A percentile compares a stretch with the other conserved stretches of the same genome.
These are phyloP conservation scores for Scalopus aquaticus DNA, from an alignment of 2,113 vertebrate species.

Conservation along the genomic window DNA sequence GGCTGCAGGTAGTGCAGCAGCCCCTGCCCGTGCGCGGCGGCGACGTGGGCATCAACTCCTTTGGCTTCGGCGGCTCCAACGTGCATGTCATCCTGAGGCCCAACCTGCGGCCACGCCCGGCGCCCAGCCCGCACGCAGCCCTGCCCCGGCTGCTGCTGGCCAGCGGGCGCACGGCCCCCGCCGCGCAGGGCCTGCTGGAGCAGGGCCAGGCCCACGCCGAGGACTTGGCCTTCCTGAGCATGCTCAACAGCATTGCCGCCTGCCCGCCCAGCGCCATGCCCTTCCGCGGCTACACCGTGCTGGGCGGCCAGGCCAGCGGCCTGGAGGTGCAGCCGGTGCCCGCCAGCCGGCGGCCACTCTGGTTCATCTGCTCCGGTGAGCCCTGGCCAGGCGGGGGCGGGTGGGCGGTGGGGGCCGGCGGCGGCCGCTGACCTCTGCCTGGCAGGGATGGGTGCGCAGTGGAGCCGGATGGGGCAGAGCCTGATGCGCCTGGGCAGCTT, in stretches of 20 bases:
- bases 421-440: neutral
- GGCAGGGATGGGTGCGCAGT: slow-evolving; percentile 89
- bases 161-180: slow-evolving; percentile 92
- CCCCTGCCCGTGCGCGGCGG: slow-evolving; percentile 91
- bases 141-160: slow-evolving; percentile 87
- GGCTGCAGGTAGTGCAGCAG: slow-evolving; percentile 88
- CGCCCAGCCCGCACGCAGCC: neutral
- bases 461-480: slow-evolving; percentile 93
- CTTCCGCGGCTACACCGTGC: slow-evolving; percentile 90
- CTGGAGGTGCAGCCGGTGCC: slow-evolving; percentile 88
- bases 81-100: slow-evolving; percentile 94
- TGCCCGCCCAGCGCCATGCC: slow-evolving; percentile 88
- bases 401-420: neutral
- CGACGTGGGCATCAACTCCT: slow-evolving; percentile 93
- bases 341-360: slow-evolving; percentile 87
- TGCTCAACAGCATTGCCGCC: slow-evolving; percentile 90
- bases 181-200: slow-evolving; percentile 86
- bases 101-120: slow-evolving; percentile 33
- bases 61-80: slow-evolving; percentile 97
- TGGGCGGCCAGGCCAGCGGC: slow-evolving; percentile 84
- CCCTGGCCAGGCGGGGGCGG: too few species aligned
- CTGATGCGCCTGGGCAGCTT: slow-evolving; percentile 93
- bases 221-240: slow-evolving; percentile 86
- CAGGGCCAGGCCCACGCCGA: slow-evolving; percentile 82
- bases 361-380: slow-evolving; percentile 97